Conservation (phyloP, 2,888 invertebrate species). For the Drosophila setosimentum region DNA sequence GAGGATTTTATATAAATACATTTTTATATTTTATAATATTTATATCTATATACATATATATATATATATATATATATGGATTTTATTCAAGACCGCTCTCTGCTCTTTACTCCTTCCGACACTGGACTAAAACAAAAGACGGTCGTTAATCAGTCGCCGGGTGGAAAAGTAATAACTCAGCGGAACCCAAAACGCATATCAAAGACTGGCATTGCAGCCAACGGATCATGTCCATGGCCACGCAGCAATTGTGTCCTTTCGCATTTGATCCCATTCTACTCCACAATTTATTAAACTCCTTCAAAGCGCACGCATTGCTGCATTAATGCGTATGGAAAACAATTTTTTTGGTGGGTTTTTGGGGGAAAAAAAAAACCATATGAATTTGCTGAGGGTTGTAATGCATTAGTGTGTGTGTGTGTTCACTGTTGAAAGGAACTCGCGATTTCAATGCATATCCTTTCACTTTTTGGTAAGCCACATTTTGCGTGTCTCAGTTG, state of each 20-base stretch:
- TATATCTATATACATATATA: background rate
- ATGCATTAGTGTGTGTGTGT: slow-evolving; percentile 15
- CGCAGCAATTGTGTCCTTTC: slow-evolving; percentile 19
- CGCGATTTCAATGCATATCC: slow-evolving; percentile 61
- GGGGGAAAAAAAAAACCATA: slow-evolving; percentile 45
- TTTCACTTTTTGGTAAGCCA: slow-evolving; percentile 67
- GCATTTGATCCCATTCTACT: background rate
- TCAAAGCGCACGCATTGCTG: slow-evolving; percentile 60
- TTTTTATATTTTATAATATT: background rate
- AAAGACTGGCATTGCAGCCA: slow-evolving; percentile 20
- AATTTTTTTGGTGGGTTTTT: slow-evolving; percentile 45
- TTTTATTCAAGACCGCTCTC: background rate
- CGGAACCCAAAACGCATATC: slow-evolving; percentile 30
- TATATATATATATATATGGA: background rate
- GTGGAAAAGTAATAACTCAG: slow-evolving; percentile 40
- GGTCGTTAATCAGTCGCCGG: slow-evolving; percentile 53
- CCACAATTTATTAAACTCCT: slow-evolving; percentile 1
- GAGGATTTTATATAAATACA: background rate
- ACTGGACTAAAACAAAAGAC: slow-evolving; percentile 48
- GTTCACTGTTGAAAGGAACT: slow-evolving; percentile 57
- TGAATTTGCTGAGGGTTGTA: slow-evolving; percentile 60
- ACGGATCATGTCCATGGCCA: slow-evolving; percentile 7
- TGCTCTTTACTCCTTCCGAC: background rate
- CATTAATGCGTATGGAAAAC: slow-evolving; percentile 73
- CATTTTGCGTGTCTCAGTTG: slow-evolving; percentile 73